These are phyloP conservation scores for Apus apus DNA, from an alignment of 2,113 vertebrate genomes.

Conservation along the genomic window DNA sequence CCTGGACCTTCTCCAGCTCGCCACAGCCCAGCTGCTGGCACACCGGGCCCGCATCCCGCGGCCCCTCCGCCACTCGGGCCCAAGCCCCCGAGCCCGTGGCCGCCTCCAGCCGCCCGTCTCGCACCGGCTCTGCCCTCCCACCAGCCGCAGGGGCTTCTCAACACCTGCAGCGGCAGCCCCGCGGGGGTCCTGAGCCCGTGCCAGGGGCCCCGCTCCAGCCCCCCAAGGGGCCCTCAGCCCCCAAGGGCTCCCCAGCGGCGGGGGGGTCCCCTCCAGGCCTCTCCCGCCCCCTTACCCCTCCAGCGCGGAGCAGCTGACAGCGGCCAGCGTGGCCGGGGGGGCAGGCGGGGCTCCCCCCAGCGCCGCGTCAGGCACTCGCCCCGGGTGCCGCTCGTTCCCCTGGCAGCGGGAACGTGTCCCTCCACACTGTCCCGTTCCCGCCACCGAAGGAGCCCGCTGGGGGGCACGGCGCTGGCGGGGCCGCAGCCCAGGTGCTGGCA, in stretches of 20 bases:
- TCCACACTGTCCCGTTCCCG: not conserved
- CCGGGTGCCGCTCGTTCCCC: not conserved
- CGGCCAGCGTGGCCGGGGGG: not conserved
- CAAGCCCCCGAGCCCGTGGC: accelerated
- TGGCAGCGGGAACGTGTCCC: not conserved
- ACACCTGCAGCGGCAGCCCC: too few species aligned
- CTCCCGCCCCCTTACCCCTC: accelerated
- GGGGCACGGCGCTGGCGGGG: not conserved
- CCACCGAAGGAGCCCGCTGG: not conserved
- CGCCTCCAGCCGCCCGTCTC: not conserved
- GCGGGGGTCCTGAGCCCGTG: too few species aligned
- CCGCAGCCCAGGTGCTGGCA: constrained; percentile 23
- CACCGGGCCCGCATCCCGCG: constrained; percentile 53
- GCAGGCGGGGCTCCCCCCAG: not conserved
- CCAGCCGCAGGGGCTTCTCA: not conserved
- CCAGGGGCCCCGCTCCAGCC: too few species aligned
- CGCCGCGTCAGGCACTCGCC: not conserved
- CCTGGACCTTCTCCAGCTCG: not conserved
- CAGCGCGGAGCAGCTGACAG: not conserved
- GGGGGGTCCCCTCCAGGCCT: not conserved
- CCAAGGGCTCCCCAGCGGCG: too few species aligned
- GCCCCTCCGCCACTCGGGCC: not conserved
- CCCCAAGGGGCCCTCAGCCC: too few species aligned
- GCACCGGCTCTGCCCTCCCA: not conserved
- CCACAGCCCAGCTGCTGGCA: constrained; percentile 88